Evolutionary conservation across 2,113 vertebrate genomes (phyloP).

Genomic region (Lepisosteus oculatus): DNA sequence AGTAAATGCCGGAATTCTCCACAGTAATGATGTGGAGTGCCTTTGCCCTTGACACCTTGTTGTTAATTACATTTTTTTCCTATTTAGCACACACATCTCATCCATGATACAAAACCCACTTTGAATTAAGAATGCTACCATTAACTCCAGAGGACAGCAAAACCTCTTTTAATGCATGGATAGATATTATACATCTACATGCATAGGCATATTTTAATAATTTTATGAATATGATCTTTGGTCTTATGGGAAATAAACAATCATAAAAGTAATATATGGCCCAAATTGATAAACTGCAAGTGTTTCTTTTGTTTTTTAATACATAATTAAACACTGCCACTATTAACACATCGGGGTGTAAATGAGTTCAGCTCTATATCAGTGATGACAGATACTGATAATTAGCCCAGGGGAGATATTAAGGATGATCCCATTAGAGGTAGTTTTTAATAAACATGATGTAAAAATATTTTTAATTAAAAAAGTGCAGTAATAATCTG

Average conservation of each 20-base stretch:
- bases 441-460: background rate
- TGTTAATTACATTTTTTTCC: background rate
- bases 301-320: background rate
- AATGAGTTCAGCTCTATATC: background rate
- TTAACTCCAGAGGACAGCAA: too few relatives aligned
- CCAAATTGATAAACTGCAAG: background rate
- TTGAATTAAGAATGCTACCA: background rate
- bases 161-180: background rate
- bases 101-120: background rate
- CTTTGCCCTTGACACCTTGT: background rate
- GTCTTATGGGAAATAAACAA: background rate
- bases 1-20: background rate
- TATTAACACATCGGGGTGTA: background rate
- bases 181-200: too few relatives aligned
- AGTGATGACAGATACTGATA: constrained; percentile 12
- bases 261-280: background rate
- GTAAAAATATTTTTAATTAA: background rate
- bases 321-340: background rate
- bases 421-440: constrained; percentile 25
- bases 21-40: background rate
- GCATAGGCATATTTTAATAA: too few relatives aligned
- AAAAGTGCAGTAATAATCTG: background rate
- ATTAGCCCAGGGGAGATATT: constrained; percentile 18
- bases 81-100: background rate
- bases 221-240: background rate